Evolutionary conservation across 2,797 vertebrate genomes (phyloP).

Genomic region (Hydrolagus colliei): DNA sequence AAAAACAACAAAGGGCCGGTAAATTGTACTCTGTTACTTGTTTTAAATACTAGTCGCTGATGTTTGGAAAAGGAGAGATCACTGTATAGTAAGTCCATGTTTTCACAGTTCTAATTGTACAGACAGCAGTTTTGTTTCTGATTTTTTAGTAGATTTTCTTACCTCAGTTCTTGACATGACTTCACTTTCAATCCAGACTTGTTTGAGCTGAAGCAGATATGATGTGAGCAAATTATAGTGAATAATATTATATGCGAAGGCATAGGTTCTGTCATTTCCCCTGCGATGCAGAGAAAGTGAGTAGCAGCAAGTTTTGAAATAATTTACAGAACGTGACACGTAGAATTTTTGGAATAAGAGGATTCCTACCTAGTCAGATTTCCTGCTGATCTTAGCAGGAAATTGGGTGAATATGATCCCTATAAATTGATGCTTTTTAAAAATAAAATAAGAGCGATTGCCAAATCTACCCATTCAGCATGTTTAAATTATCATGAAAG

Average conservation of each 20-base stretch:
- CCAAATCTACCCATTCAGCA: constrained; percentile 5
- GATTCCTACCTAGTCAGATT: neutral
- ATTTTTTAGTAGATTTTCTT: neutral
- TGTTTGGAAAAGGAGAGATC: neutral
- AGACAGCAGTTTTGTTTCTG: neutral
- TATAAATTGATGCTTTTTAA: neutral
- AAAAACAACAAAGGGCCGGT: neutral
- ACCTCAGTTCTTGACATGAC: neutral
- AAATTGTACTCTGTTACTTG: neutral
- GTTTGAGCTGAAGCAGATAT: neutral
- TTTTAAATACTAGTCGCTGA: neutral
- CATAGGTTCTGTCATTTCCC: neutral
- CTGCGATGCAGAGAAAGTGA: neutral
- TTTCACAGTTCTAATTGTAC: neutral
- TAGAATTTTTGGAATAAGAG: neutral
- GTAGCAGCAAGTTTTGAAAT: neutral
- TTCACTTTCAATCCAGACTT: neutral
- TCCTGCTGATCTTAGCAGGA: constrained; percentile 9
- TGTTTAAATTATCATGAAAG: constrained; percentile 12
- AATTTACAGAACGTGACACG: neutral
- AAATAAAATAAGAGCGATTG: neutral
- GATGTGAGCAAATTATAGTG: neutral
- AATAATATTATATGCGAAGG: neutral
- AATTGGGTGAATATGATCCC: constrained; percentile 3
- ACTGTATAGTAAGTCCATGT: too few relatives aligned